Evolutionary conservation across 1,140 invertebrate species (phyloP), one percentile per base, ranked within the genome.

Genomic region (Marisa cornuarietis): DNA sequence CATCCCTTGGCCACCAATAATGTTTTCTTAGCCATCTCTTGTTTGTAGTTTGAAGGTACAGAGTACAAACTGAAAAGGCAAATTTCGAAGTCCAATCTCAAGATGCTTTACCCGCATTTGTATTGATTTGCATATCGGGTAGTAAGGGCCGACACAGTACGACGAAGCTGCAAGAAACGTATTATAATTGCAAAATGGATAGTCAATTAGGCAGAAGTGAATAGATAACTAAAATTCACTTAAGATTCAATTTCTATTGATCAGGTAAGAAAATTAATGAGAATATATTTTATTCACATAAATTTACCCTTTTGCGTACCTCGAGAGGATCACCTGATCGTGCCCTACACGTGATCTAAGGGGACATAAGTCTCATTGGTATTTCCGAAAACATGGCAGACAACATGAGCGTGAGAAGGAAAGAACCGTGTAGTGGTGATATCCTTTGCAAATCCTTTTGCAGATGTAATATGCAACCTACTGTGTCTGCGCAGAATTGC

Each of bases 291-390:
- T 71, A 49, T 9, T 31, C 18, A 54, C n/a, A 73, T 6, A n/a
- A 73, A 14, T 24, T 24, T n/a, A 1, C 24, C 13, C 42, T 11
- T 18, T 22, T 51, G 6, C n/a, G 20, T 1, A 76, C 42, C 74
- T 63, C 42, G 9, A 1, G 24, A 4, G 54, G 76, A n/a, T 42
- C 76, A 63, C 49, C 63, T 18, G 20, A n/a, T n/a, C 31, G 54
- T 77, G 63, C 65, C 63, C 26, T 77, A 54, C 61, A 65, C 62
- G 78, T 42, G 22, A 72, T 63, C 49, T 24, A 42, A 75, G 31
- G 76, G 76, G 80, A 78, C 11, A 54, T 58, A 20, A 81, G 71
- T 81, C 80, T 69, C 20, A 77, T 13, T 0, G 24, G 49, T 1
- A 24, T 14, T 76, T 31, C 42, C 54, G 24, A 72, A 0, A 78